Evolutionary conservation across 2,888 invertebrate genomes (phyloP).

Genomic region (Agriopis marginaria): DNA sequence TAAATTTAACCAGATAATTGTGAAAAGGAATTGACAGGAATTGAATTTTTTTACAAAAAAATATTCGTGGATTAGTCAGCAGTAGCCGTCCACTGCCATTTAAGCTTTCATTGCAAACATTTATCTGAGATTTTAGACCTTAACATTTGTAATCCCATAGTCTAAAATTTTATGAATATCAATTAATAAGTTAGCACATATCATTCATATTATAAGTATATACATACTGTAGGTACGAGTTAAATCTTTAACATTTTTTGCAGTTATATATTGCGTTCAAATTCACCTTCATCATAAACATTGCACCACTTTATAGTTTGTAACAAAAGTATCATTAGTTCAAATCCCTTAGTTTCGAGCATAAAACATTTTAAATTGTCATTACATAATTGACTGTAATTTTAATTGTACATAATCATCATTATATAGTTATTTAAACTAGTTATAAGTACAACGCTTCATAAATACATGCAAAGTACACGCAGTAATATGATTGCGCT

Average conservation of each 20-base stretch:
- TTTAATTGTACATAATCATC: constrained; percentile 64
- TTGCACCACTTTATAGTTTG: background rate
- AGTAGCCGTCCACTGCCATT: constrained; percentile 55
- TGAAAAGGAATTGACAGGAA: constrained; percentile 48
- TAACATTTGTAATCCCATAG: constrained; percentile 37
- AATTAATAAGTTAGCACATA: constrained; percentile 45
- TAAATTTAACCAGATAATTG: constrained; percentile 38
- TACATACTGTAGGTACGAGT: constrained; percentile 29
- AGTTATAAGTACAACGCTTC: constrained; percentile 54
- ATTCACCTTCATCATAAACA: background rate
- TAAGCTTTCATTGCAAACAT: constrained; percentile 39
- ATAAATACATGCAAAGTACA: constrained; percentile 35
- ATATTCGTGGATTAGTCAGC: constrained; percentile 15
- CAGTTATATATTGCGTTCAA: constrained; percentile 5
- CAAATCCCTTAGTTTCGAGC: constrained; percentile 20
- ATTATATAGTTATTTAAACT: constrained; percentile 58
- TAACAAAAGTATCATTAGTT: constrained; percentile 10
- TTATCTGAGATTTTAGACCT: constrained; percentile 44
- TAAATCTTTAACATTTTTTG: constrained; percentile 14
- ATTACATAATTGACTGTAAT: constrained; percentile 55
- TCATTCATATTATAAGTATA: constrained; percentile 35
- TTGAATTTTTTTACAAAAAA: constrained; percentile 37
- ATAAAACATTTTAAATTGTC: constrained; percentile 59
- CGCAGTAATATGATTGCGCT: constrained; percentile 8
- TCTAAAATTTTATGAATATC: constrained; percentile 29